Conservation (phyloP, 2,797 vertebrate species). For the Girardinus metallicus region DNA sequence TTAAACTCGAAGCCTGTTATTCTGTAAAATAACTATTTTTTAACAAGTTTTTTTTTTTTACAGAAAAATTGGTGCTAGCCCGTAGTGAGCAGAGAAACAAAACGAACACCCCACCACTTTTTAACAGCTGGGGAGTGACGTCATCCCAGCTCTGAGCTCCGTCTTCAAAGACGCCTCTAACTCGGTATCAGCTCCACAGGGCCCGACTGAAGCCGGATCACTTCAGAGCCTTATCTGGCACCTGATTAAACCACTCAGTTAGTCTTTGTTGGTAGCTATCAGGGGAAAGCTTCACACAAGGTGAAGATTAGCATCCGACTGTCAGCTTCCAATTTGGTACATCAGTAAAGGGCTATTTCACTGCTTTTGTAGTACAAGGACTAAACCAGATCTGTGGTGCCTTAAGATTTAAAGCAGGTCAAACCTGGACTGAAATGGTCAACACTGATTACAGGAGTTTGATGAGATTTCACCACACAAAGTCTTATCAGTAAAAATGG, state of each 20-base stretch:
- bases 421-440: background rate
- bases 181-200: background rate
- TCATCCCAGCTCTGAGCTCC: background rate
- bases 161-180: background rate
- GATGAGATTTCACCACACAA: background rate
- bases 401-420: background rate
- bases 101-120: background rate
- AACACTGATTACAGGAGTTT: background rate
- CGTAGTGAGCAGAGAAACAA: background rate
- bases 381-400: background rate
- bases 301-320: background rate
- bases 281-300: background rate
- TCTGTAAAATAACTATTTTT: background rate
- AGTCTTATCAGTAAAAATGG: background rate
- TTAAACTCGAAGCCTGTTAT: background rate
- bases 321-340: slow-evolving; percentile 1
- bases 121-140: background rate
- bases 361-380: background rate
- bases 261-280: background rate
- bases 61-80: background rate
- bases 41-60: background rate
- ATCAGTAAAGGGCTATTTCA: background rate
- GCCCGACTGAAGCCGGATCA: background rate
- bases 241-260: background rate
- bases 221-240: background rate